Evolutionary conservation across 2,113 vertebrate genomes (phyloP), one percentile per base, ranked within the genome.

Genomic region (Chionomys nivalis): DNA sequence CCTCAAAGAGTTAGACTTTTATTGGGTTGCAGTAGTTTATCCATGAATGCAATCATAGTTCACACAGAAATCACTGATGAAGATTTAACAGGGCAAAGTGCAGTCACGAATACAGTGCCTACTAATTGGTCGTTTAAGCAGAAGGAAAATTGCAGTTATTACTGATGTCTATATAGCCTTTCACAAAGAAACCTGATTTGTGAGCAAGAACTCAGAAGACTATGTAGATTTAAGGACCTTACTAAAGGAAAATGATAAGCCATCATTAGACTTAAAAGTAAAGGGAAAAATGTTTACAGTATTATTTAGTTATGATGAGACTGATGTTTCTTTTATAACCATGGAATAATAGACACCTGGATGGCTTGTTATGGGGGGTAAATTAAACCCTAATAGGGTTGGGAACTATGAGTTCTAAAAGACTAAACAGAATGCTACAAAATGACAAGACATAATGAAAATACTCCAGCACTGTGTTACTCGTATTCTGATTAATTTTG

Each of bases 381-480:
- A 79, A 55, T 23, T 58, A 5, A 24, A 58, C 2, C 17, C 52
- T 24, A 11, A 3, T 13, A 81, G 14, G 3, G 5, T 81, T 24
- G 21, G 21, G 33, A n/a, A 24, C 4, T n/a, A 58, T n/a, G 78
- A 81, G 10, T 49, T 58, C 36, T 58, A 39, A 24, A 24, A 81
- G 52, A 58, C 13, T 58, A 81, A 75, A 23, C n/a, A 73, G 8
- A 73, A 4, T 73, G 19, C n/a, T 73, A 55, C 33, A 81, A 52
- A 55, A 81, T n/a, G 3, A 5, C 33, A n/a, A 58, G 16, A 4
- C 33, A 55, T 36, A 81, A 23, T 36, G 78, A 31, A 79, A 36
- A 9, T 11, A 1, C 3, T 52, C 14, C 3, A 49, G 16, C 13
- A 16, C 0, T 10, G 14, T 52, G 8, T 36, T 36, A 52, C 31